These are phyloP conservation scores for Slavum lentiscoides DNA, from an alignment of 2,888 invertebrate genomes.

Conservation along the genomic window DNA sequence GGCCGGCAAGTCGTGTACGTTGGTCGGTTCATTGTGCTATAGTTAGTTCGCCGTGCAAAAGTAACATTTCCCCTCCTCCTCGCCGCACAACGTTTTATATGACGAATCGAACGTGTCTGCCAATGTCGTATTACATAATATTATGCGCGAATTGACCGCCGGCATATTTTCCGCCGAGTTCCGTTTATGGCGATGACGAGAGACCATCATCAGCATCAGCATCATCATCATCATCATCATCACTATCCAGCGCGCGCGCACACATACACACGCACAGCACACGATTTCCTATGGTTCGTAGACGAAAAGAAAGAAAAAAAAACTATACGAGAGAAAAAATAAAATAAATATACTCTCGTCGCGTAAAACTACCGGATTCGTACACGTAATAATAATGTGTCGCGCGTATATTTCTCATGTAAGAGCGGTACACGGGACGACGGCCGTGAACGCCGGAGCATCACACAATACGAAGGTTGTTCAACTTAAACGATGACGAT, in stretches of 20 bases:
- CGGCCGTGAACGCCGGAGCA: constrained; percentile 30
- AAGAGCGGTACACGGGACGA: background rate
- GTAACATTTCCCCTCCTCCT: too few species aligned
- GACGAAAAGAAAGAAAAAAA: background rate
- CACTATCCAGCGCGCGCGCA: background rate
- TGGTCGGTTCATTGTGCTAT: too few species aligned
- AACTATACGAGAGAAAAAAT: too few species aligned
- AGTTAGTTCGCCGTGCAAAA: too few species aligned
- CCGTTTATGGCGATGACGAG: constrained; percentile 42
- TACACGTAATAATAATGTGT: background rate
- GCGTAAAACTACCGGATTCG: background rate
- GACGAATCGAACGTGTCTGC: background rate
- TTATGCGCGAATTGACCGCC: constrained; percentile 14
- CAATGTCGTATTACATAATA: background rate
- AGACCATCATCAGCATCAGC: too few species aligned
- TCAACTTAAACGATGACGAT: constrained; percentile 36
- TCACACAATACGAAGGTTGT: constrained; percentile 40
- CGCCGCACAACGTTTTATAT: too few species aligned
- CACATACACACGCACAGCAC: background rate
- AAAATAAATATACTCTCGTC: background rate
- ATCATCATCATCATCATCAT: too few species aligned
- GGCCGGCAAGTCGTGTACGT: too few species aligned
- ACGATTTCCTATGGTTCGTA: background rate
- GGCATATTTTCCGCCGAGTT: constrained; percentile 23
- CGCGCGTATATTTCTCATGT: background rate